phyloP scores from a whole-genome alignment of 2,113 vertebrate genomes.

The Hoplias malabaricus region DNA sequence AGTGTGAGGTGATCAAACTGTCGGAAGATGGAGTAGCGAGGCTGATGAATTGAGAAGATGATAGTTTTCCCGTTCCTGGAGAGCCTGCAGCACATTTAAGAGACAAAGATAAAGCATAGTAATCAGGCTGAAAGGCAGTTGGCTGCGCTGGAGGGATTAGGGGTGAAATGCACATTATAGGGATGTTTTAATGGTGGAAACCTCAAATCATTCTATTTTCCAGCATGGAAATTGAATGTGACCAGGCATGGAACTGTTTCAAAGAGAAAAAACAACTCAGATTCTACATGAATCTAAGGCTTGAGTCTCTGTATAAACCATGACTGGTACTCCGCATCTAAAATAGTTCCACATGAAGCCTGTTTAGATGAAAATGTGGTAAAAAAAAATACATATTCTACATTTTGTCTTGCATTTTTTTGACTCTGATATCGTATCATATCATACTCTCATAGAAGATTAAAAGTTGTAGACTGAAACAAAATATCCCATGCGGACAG shows the following conservation, averaged over 20 bases:
- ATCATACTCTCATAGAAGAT: too few species aligned
- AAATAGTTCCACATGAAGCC: neutral
- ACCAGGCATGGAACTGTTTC: too few species aligned
- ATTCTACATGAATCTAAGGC: neutral
- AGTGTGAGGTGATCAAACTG: conserved; percentile 76
- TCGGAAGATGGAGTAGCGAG: conserved; percentile 78
- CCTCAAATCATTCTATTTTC: neutral
- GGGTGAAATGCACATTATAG: too few species aligned
- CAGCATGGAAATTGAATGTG: neutral
- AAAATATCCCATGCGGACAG: too few species aligned
- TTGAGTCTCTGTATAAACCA: neutral
- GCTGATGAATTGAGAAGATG: conserved; percentile 81
- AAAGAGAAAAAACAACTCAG: too few species aligned
- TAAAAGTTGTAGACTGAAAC: too few species aligned
- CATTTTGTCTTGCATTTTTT: too few species aligned
- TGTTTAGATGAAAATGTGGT: too few species aligned
- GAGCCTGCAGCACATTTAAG: conserved; percentile 55
- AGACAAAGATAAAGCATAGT: neutral
- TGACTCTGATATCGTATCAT: too few species aligned
- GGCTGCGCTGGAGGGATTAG: too few species aligned
- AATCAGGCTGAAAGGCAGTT: neutral
- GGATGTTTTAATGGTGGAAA: too few species aligned
- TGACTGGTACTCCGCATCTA: neutral
- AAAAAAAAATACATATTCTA: too few species aligned
- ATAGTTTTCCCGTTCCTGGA: conserved; percentile 74